Base-by-base conservation (phyloP, 2,797 vertebrate species). In the Xenentodon cancila region DNA sequence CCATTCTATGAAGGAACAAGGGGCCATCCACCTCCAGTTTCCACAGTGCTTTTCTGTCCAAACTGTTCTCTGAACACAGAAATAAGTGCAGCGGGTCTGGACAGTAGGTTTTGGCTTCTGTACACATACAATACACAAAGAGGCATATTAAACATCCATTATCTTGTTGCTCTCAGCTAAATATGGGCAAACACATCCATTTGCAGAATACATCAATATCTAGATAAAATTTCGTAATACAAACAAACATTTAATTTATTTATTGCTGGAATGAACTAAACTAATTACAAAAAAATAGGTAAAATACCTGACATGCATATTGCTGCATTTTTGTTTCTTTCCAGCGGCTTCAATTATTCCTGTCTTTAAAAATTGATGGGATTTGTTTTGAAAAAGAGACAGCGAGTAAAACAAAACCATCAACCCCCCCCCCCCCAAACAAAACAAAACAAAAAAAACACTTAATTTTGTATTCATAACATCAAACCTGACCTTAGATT, bases 11-110 rank as follows among this genome's bases (percentile, higher is more conserved):
- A 60, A 66, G 64, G 79, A 84, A 77, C 76, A 88, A 85, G 79
- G 79, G 84, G 59, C 70, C 76, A 87, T 88, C 81, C 74, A 84
- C 87, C 82, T 85, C 73, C 69, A 84, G 84, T 91, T 77, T 87
- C 81, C 81, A 84, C 77, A 84, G 71, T 57, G 74, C 78, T 87
- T 84, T 82, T 77, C 79, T 12, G 59, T 71, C 68, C 77, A 78
- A 89, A 88, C 77, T 61, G 73, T 70, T 77, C 77, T 82, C 77
- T 79, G 69, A 73, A 84, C 82, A 75, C 70, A 77, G 67, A 78
- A 81, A 84, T 68, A 66, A 84, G 75, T 53, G 51, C 66, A 78
- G 68, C 56, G 64, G 75, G 68, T 71, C 72, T 71, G 68, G 53
- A 34, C 66, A 67, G 53, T 71, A 65, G 45, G 37, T 70, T 72